phyloP scores from a whole-genome alignment of 35 echinoderm and acorn worm species.

The Amphiura filiformis region DNA sequence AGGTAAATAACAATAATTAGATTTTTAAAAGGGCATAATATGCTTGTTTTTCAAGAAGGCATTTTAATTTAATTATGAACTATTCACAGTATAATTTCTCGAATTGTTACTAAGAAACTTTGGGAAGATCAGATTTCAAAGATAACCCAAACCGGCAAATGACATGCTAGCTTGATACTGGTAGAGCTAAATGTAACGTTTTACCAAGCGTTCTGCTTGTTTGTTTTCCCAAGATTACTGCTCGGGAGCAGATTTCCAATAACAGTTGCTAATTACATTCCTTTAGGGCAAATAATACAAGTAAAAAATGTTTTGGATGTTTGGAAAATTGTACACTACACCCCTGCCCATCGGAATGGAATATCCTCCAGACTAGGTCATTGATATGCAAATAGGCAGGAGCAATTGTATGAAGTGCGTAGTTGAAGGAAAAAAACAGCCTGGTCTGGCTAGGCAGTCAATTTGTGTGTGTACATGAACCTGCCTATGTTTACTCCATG shows the following conservation, averaged over 20 bases:
- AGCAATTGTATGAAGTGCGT: background rate
- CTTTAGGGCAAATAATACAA: background rate
- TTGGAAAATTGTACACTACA: background rate
- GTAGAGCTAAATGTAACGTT: too few relatives aligned
- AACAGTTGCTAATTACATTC: background rate
- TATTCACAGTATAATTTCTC: too few relatives aligned
- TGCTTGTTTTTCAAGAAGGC: too few relatives aligned
- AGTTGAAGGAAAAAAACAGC: background rate
- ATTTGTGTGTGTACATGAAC: background rate
- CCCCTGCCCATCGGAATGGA: background rate
- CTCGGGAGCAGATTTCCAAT: background rate
- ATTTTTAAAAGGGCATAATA: too few relatives aligned
- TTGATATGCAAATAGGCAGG: constrained; percentile 2
- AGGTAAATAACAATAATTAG: too few relatives aligned
- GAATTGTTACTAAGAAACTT: too few relatives aligned
- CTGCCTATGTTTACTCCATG: background rate
- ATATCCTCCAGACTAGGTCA: background rate
- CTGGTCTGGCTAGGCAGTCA: background rate
- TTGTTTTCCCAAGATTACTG: background rate
- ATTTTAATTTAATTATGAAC: too few relatives aligned
- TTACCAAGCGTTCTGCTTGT: background rate
- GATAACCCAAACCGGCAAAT: too few relatives aligned
- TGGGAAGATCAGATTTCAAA: too few relatives aligned
- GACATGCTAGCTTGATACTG: too few relatives aligned
- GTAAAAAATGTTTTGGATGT: background rate